phyloP scores from a whole-genome alignment of 35 echinoderm and acorn worm genomes.

The Strongylocentrotus purpuratus region DNA sequence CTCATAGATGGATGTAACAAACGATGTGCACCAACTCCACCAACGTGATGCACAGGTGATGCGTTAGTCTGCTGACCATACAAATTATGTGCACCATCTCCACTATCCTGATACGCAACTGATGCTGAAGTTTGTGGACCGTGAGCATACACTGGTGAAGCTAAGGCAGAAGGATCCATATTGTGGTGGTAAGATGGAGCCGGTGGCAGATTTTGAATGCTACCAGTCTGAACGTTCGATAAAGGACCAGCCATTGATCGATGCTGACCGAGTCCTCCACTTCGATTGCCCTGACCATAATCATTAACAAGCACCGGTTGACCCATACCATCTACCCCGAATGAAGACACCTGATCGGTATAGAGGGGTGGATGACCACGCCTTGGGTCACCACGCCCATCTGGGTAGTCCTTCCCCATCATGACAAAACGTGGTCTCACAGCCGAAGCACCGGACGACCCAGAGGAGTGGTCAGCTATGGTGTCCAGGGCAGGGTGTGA shows the following conservation, averaged over 20 bases:
- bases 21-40: neutral
- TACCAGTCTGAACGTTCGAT: neutral
- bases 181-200: neutral
- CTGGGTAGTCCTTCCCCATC: constrained; percentile 4
- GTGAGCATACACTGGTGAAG: neutral
- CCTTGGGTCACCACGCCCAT: neutral
- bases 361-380: neutral
- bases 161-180: neutral
- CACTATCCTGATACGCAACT: neutral
- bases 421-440: constrained; percentile 23
- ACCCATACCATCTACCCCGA: neutral
- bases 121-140: neutral
- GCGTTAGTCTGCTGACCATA: neutral
- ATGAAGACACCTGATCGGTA: neutral
- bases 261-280: neutral
- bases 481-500: constrained; percentile 50
- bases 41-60: neutral
- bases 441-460: neutral
- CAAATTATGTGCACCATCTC: neutral
- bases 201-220: neutral
- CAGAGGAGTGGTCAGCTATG: constrained; percentile 19
- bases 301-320: neutral
- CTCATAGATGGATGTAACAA: neutral
- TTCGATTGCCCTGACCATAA: neutral
- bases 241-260: neutral